Evolutionary conservation across 2,888 invertebrate genomes (phyloP).

Genomic region (Perdita meconis): DNA sequence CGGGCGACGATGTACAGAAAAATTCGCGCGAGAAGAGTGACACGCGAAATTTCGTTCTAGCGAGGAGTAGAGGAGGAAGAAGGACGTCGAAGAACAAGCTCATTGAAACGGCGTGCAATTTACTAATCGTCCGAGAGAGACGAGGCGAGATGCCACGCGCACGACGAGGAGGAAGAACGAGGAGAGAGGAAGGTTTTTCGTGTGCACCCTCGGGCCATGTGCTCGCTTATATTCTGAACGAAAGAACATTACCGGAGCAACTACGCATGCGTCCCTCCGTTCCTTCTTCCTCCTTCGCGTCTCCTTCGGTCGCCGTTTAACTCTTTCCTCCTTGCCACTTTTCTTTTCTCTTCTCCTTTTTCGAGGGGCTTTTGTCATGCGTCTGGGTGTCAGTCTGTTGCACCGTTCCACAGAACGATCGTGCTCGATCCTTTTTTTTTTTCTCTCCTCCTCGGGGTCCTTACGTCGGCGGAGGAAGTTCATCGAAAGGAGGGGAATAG

Average conservation of each 20-base stretch:
- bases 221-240: conserved; percentile 30
- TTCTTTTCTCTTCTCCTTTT: too few relatives aligned
- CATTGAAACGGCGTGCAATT: conserved; percentile 69
- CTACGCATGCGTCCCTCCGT: conserved; percentile 15
- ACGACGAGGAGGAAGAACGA: conserved; percentile 49
- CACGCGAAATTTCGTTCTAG: not conserved
- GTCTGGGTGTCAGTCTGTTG: conserved; percentile 38
- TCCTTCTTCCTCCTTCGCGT: not conserved
- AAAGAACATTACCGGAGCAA: conserved; percentile 43
- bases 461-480: not conserved
- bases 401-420: conserved; percentile 18
- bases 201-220: conserved; percentile 22
- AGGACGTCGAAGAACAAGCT: conserved; percentile 66
- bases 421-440: not conserved
- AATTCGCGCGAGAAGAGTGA: too few relatives aligned
- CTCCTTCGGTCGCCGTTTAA: conserved; percentile 21
- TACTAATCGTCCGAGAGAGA: conserved; percentile 58
- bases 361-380: conserved; percentile 24
- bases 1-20: not conserved
- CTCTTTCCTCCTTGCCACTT: conserved; percentile 12
- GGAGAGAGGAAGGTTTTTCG: conserved; percentile 31
- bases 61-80: conserved; percentile 1
- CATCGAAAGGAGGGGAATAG: conserved; percentile 9
- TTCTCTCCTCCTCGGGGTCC: not conserved
- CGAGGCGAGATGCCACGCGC: conserved; percentile 66